Evolutionary conservation across 2,888 invertebrate species (phyloP).

Genomic region (Agrotis puta): DNA sequence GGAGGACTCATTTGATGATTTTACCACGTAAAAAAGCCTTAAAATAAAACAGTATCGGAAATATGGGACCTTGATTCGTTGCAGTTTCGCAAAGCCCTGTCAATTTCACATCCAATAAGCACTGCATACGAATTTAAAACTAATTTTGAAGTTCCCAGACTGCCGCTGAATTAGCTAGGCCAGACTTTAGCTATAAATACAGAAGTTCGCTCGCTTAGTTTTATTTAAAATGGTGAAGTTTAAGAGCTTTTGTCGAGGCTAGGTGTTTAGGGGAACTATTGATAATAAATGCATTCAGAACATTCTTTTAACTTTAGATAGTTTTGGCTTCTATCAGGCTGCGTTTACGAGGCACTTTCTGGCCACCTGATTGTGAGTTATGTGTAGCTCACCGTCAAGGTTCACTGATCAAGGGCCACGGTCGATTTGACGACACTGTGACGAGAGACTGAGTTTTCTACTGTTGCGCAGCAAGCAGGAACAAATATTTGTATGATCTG

Average conservation of each 20-base stretch:
- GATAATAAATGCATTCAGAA: conserved; percentile 34
- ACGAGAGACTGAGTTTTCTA: too few species aligned
- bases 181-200: conserved; percentile 50
- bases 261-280: conserved; percentile 30
- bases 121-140: conserved; percentile 49
- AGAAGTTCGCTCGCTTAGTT: conserved; percentile 38
- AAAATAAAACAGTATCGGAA: neutral
- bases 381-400: too few species aligned
- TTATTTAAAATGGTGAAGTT: conserved; percentile 35
- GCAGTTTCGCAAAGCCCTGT: conserved; percentile 9
- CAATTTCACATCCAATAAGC: conserved; percentile 54
- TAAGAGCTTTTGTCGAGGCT: conserved; percentile 23
- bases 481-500: too few species aligned
- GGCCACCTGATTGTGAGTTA: too few species aligned
- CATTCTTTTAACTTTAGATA: neutral
- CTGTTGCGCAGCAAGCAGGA: too few species aligned
- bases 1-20: too few species aligned
- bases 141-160: conserved; percentile 46
- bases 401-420: too few species aligned
- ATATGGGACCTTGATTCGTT: neutral
- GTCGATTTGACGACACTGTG: too few species aligned
- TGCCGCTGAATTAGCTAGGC: conserved; percentile 29
- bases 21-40: too few species aligned
- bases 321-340: neutral
- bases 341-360: too few species aligned